Percentiles rank a stretch among this genome's conserved stretches.
phyloP scores from a whole-genome alignment of 2,888 invertebrate genomes.

The Escarpia spicata region DNA sequence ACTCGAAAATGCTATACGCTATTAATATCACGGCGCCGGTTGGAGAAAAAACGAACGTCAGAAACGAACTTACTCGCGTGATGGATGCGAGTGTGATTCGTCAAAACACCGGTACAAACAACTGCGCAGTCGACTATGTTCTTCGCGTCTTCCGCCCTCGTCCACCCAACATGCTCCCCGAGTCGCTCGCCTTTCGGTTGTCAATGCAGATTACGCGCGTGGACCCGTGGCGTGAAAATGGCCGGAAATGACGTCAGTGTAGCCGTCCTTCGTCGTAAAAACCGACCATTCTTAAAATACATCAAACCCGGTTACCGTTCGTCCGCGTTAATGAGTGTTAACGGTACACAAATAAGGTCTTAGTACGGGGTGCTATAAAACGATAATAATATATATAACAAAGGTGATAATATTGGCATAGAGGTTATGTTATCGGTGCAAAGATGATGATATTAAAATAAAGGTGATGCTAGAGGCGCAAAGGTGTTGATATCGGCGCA shows the following conservation, averaged over 20 bases:
- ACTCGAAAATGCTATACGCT: background rate
- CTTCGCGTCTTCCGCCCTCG: background rate
- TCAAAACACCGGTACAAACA: background rate
- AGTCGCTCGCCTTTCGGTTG: background rate
- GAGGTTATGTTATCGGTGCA: background rate
- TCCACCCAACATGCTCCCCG: background rate
- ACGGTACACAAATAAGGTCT: background rate
- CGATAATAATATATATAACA: background rate
- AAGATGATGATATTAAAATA: too few species aligned
- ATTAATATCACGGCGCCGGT: background rate
- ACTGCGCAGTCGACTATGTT: background rate
- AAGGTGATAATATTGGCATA: too few species aligned
- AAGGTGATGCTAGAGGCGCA: too few species aligned
- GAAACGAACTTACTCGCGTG: background rate
- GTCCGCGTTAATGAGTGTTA: background rate
- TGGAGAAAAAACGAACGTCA: background rate
- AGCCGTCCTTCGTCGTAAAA: background rate
- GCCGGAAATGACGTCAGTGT: conserved; percentile 3
- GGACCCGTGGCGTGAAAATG: background rate
- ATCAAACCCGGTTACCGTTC: background rate
- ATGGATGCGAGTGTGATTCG: background rate
- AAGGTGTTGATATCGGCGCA: too few species aligned
- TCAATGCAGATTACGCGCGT: background rate
- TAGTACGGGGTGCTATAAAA: background rate
- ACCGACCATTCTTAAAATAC: background rate